Conservation (phyloP, 2,797 vertebrate species). For the Aldrovandia affinis region DNA sequence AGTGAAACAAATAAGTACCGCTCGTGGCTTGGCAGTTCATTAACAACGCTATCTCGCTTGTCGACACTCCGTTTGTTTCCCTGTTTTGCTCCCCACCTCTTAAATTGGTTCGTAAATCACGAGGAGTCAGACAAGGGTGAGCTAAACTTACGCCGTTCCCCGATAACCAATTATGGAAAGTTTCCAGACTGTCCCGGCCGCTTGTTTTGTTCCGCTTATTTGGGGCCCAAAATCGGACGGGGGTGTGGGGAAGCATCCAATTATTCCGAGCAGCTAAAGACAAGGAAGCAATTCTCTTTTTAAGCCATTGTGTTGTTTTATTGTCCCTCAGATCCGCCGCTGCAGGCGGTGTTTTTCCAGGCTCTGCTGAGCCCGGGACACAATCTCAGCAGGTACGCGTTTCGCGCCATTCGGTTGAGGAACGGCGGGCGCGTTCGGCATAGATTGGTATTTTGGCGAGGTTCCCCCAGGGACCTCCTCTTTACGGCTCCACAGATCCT, state of each 20-base stretch:
- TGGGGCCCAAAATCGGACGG: background rate
- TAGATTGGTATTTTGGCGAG: background rate
- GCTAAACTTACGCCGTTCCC: background rate
- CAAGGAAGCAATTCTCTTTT: constrained; percentile 17
- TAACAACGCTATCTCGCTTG: background rate
- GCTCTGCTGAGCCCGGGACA: background rate
- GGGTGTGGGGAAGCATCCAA: background rate
- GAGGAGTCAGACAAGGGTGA: background rate
- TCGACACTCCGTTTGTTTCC: background rate
- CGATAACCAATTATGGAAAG: constrained; percentile 7
- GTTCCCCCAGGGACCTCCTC: background rate
- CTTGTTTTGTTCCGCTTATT: background rate
- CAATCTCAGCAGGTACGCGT: background rate
- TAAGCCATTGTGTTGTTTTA: constrained; percentile 9
- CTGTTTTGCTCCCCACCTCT: background rate
- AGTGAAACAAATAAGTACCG: background rate
- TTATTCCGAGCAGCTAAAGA: background rate
- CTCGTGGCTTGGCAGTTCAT: background rate
- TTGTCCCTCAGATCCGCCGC: background rate
- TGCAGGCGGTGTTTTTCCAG: background rate
- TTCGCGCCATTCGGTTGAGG: background rate
- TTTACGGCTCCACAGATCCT: background rate
- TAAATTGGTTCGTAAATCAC: constrained; percentile 16
- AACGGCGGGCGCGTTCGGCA: background rate
- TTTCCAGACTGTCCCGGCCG: background rate